Evolutionary conservation across 2,797 vertebrate species (phyloP).

Genomic region (Helostoma temminkii): DNA sequence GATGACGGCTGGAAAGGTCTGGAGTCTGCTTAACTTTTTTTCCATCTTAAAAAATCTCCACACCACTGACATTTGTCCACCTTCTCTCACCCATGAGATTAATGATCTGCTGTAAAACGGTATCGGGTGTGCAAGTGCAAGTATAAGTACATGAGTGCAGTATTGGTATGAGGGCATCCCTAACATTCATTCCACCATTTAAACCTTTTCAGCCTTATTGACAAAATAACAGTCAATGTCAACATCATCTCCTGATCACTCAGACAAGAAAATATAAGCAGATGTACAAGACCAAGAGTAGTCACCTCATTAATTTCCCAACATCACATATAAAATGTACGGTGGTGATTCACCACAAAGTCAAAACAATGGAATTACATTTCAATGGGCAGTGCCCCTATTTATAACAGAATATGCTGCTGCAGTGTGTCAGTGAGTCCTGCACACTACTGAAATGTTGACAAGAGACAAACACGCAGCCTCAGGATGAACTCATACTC

Average conservation of each 20-base stretch:
- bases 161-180: too few species aligned
- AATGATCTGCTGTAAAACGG: too few species aligned
- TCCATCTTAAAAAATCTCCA: too few species aligned
- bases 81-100: too few species aligned
- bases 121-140: too few species aligned
- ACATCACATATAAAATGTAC: slow-evolving; percentile 47
- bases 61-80: too few species aligned
- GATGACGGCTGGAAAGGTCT: too few species aligned
- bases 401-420: slow-evolving; percentile 28
- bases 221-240: slow-evolving; percentile 61
- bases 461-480: slow-evolving; percentile 46
- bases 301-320: slow-evolving; percentile 35
- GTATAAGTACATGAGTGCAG: too few species aligned
- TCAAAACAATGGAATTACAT: slow-evolving; percentile 52
- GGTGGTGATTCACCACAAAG: slow-evolving; percentile 46
- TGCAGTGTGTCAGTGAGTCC: slow-evolving; percentile 24
- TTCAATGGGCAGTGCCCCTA: slow-evolving; percentile 23
- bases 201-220: slow-evolving; percentile 49
- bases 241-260: slow-evolving; percentile 47
- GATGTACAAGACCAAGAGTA: slow-evolving; percentile 25
- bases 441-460: slow-evolving; percentile 36
- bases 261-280: slow-evolving; percentile 51
- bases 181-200: slow-evolving; percentile 29
- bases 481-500: slow-evolving; percentile 28
- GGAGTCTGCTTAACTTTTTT: too few species aligned